Base-by-base conservation (phyloP, 1,140 invertebrate species). In the Euwallacea similis region DNA sequence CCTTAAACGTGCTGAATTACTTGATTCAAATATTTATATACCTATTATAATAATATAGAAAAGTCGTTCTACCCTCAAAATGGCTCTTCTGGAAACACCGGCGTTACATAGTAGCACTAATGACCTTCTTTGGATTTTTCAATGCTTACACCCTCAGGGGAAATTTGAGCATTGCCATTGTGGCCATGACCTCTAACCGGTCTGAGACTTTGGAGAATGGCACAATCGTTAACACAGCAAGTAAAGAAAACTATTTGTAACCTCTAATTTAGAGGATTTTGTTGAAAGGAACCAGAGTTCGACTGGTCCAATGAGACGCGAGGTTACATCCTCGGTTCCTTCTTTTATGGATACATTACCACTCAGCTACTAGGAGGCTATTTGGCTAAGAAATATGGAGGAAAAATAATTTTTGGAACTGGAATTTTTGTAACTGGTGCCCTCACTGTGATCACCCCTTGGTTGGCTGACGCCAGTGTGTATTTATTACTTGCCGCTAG, bases 111-210 rank as follows among this genome's bases (percentile, higher is more conserved):
- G 87, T 96, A 10, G 89, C 90, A 0, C 76, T 92, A 0, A 77
- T 96, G 72, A 89, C 91, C 0, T 95, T 96, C 80, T 86, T 96
- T 71, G 95, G 94, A 7, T 95, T 96, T 84, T 91, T 94, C 82
- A 92, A 94, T 77, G 88, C 93, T 0, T 96, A 97, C 82, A 88
- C 92, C 13, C 82, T 96, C 69, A 85, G 95, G 41, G 93, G 94
- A 0, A 97, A 96, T 82, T 83, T 97, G 11, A 94, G 91, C 61
- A 90, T 97, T 16, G 94, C 93, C 2, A 92, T 96, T 71, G 92
- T 97, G 15, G 92, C 93, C 33, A 97, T 97, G 91, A 91, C 90
- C 0, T 86, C 88, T 69, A 87, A 87, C 43, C 80, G 86, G 42
- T 84, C 86, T 11, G 82, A 86, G 0, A 80, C 82, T 41, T 82